Evolutionary conservation across 2,113 vertebrate genomes (phyloP), one percentile per base, ranked within the genome.

Genomic region (Arvicanthis niloticus): DNA sequence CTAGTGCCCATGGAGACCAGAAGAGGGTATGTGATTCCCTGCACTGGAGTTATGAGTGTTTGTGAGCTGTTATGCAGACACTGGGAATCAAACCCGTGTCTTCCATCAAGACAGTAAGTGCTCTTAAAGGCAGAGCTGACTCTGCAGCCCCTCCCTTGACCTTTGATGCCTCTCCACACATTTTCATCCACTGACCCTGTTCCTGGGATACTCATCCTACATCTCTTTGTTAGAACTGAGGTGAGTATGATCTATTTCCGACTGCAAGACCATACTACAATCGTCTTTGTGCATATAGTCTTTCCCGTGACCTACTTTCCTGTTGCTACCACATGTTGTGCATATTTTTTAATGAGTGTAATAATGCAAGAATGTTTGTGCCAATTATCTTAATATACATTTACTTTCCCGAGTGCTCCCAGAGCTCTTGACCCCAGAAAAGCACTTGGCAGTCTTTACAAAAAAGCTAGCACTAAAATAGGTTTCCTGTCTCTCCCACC

Each of bases 311-410:
- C 29, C 34, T 75, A n/a, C 15, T 29, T 26, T 53, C 34, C 29
- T 34, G 3, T 86, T 40, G 58, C 67, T 68, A 77, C 34, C 62
- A 77, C 56, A 4, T 89, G 13, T 40, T 42, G 58, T 48, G 40
- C 85, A 68, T 31, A 58, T 48, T 45, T 53, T 65, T 48, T 68
- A 51, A 91, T 29, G 56, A 85, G 53, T 58, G 0, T 45, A 78
- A 75, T 85, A 26, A 90, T 88, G n/a, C 37, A 85, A 93, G 24
- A 51, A 88, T 0, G 4, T 93, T 88, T 92, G 51, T 92, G 4
- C 80, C 93, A 86, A 82, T 94, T 81, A 75, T 80, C 8, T 88
- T 94, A 84, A 87, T 65, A 92, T 88, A 62, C 88, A 95, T 72
- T 73, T 94, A 65, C 42, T 85, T 65, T 96, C 48, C 77, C 68